Base-by-base conservation (phyloP, 2,113 vertebrate species). In the Prunella fulvescens region DNA sequence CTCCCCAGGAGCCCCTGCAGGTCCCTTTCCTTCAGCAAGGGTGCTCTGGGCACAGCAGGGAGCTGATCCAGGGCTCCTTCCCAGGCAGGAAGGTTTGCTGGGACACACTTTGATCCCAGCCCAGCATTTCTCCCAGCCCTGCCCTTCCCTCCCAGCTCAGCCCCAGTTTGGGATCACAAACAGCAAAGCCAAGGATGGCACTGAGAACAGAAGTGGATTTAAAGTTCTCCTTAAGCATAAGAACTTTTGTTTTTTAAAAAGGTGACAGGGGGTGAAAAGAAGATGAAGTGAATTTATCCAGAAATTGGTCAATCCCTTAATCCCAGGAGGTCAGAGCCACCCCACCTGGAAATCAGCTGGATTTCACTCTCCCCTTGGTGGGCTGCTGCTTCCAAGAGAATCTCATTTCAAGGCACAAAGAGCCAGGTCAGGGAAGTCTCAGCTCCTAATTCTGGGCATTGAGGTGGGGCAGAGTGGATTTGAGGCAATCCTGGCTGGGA, bases 331-430 rank as follows among this genome's bases (percentile, higher is more conserved):
- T 93, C 71, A 82, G 71, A 94, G 50, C 85, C 70, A 80, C 80
- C 90, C 93, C 79, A 88, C 40, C 6, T 33, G 90, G 90, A 85
- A 72, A 77, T 42, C 85, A 82, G 74, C 66, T 96, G 83, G 57
- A 81, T 88, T 82, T 83, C 66, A 71, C 23, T 67, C 88, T 69
- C 85, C 92, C 85, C 85, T 90, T 64, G 81, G 45, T 61, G 74
- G 54, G 53, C 56, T 91, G 53, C 69, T 79, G 84, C 87, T 76
- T 64, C 72, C 33, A 24, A 16, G 31, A 53, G 60, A 92, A 85
- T 65, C 79, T 93, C 73, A 80, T 90, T 90, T 90, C 57, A 58
- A 93, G 93, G 40, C 78, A 85, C 78, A 69, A 56, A 88, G 66
- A 94, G 62, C 24, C 79, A 83, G 93, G 83, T 66, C 93, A 96